Evolutionary conservation across 2,113 vertebrate species (phyloP).

Genomic region (Hylia prasina): DNA sequence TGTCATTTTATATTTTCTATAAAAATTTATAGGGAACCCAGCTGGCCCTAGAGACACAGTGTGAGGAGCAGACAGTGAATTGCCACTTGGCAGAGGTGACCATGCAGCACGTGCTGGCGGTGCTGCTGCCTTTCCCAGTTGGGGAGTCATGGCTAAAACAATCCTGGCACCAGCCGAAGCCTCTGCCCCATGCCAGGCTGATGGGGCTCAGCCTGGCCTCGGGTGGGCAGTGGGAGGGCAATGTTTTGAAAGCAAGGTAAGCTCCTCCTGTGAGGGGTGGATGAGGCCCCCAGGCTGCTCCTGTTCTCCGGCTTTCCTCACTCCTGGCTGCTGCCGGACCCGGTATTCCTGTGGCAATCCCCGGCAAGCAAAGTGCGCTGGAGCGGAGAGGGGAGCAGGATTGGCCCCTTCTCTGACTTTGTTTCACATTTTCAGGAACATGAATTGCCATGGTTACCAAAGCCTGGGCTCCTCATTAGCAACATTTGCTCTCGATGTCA

Average conservation of each 20-base stretch:
- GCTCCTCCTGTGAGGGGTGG: not conserved
- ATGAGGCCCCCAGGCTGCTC: not conserved
- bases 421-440: not conserved
- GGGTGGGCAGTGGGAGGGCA: not conserved
- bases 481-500: conserved; percentile 40
- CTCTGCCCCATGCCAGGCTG: not conserved
- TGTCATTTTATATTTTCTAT: conserved; percentile 8
- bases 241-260: not conserved
- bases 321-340: not conserved
- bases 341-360: accelerated
- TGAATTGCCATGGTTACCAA: conserved; percentile 69
- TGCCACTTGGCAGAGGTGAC: not conserved
- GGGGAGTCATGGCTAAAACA: accelerated
- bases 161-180: not conserved
- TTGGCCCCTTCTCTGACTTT: not conserved
- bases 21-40: conserved; percentile 16
- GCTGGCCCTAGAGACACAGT: conserved; percentile 5
- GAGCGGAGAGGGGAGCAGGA: not conserved
- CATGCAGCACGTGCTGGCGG: not conserved
- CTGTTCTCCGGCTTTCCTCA: not conserved
- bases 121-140: not conserved
- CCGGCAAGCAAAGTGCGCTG: accelerated
- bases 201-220: not conserved
- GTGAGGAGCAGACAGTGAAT: not conserved
- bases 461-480: conserved; percentile 54